These are phyloP conservation scores for Nesospiza acunhae DNA, from an alignment of 2,113 vertebrate genomes.

Conservation along the genomic window DNA sequence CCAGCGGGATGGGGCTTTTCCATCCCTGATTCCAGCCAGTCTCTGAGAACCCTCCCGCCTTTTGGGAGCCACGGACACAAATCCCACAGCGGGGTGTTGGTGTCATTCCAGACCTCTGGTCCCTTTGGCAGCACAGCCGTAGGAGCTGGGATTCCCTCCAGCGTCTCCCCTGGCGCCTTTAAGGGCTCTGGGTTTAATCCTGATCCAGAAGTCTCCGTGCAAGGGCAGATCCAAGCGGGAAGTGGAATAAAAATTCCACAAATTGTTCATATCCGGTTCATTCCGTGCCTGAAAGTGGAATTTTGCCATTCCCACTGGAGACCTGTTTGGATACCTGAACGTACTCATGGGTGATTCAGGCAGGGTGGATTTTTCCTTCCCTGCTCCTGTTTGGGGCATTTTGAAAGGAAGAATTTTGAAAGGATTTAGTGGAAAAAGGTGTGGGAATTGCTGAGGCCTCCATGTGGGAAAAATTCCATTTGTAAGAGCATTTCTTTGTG, in stretches of 20 bases:
- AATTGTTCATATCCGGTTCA: background rate
- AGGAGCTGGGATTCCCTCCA: conserved; percentile 47
- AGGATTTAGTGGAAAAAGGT: background rate
- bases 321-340: rapidly evolving
- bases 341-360: rapidly evolving
- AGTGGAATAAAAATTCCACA: background rate
- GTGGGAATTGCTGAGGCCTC: background rate
- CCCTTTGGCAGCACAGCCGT: background rate
- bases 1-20: background rate
- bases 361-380: background rate
- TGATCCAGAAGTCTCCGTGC: background rate
- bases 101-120: conserved; percentile 2
- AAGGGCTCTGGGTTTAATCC: background rate
- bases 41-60: background rate
- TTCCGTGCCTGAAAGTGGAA: rapidly evolving
- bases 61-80: background rate
- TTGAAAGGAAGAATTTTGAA: background rate
- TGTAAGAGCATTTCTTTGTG: rapidly evolving
- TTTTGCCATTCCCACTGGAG: background rate
- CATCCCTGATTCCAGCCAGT: background rate
- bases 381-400: background rate
- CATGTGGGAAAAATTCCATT: background rate
- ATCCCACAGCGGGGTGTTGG: background rate
- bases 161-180: background rate
- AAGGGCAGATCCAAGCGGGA: background rate